Base-by-base conservation (phyloP, 2,113 vertebrate species). In the Cariama cristata region DNA sequence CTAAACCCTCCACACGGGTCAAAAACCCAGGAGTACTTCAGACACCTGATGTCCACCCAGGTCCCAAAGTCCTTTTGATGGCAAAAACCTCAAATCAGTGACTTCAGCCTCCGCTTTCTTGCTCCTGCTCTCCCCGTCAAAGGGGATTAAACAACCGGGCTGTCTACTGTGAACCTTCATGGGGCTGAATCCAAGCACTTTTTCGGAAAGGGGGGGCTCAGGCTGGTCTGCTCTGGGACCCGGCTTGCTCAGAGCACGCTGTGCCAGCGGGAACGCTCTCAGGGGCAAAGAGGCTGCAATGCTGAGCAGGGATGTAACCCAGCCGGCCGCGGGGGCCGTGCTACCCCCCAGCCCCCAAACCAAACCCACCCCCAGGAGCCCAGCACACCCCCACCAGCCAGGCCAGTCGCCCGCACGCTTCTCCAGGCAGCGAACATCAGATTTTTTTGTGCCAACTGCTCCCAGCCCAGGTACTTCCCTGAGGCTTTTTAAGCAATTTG, bases 391-490 rank as follows among this genome's bases (percentile, higher is more conserved):
- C 8, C 60, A 3, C 11, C 42, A 60, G 19, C 58, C 2, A 7
- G 13, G 18, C 14, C n/a, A 27, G 40, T 16, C 15, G 23, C 22
- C 32, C 3, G 0, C 4, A 6, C 1, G 0, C 23, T 30, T 53
- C 44, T 56, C 49, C 84, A 53, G 56, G 42, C 23, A 12, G 27
- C 13, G 26, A 7, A 24, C 20, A n/a, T 7, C 11, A 11, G 32
- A 6, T 9, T 27, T 38, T 38, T 44, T 8, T 30, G 12, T n/a
- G 27, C 49, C 62, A 23, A 8, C 20, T 6, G 0, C 1, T 0
- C 38, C 33, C 68, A 71, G 9, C 27, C 68, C 4, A 26, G 26
- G 11, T 38, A 14, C 20, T 22, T 35, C 63, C 73, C 56, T 28
- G 11, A 6, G 2, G 14, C 33, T 89, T 53, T 58, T 30, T 8